These are phyloP conservation scores for Trypoxylon attenuatum DNA, from an alignment of 2,888 invertebrate genomes.

Conservation along the genomic window DNA sequence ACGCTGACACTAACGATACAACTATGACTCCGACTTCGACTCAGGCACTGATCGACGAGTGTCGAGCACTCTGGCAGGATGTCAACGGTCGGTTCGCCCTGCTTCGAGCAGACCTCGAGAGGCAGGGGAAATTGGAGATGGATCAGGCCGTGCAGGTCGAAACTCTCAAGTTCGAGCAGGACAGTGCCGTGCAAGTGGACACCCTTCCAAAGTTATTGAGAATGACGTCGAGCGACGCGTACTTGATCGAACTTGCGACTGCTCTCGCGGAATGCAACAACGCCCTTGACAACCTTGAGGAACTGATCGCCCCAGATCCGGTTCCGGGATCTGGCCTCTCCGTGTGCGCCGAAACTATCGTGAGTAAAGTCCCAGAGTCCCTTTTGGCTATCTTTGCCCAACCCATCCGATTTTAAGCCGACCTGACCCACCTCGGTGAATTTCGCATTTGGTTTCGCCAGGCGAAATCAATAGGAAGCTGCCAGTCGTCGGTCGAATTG, in stretches of 20 bases:
- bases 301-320: slow-evolving; percentile 79
- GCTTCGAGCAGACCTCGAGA: slow-evolving; percentile 72
- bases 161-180: slow-evolving; percentile 84
- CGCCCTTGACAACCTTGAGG: slow-evolving; percentile 81
- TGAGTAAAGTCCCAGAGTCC: no score
- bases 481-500: slow-evolving; percentile 87
- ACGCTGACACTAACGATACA: slow-evolving; percentile 76
- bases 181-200: slow-evolving; percentile 88
- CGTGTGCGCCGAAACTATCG: slow-evolving; percentile 81
- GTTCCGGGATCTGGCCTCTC: slow-evolving; percentile 75
- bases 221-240: slow-evolving; percentile 89
- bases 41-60: slow-evolving; percentile 80
- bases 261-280: slow-evolving; percentile 84
- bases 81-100: slow-evolving; percentile 77
- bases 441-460: slow-evolving; percentile 51
- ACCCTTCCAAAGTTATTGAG: slow-evolving; percentile 80
- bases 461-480: slow-evolving; percentile 85
- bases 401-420: no score
- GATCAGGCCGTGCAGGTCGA: slow-evolving; percentile 83
- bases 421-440: no score
- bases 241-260: slow-evolving; percentile 83
- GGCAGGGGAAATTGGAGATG: slow-evolving; percentile 71
- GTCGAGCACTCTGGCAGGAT: slow-evolving; percentile 80
- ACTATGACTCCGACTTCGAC: no score
- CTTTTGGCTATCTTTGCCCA: no score